Conservation (phyloP, 2,888 invertebrate species). For the Drosophila yooni region DNA sequence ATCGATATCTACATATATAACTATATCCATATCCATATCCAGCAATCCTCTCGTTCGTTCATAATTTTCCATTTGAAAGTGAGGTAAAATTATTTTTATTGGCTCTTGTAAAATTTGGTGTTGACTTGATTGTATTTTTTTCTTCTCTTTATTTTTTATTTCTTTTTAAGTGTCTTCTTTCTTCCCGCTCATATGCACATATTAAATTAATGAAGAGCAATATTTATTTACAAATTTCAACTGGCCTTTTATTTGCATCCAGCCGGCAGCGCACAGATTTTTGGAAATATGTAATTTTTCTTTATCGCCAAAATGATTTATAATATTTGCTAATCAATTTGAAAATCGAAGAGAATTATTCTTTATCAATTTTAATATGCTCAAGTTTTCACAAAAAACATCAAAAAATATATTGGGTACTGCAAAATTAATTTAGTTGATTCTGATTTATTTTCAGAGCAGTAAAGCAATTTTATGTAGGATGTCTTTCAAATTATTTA, state of each 20-base stretch:
- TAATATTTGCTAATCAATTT: conserved; percentile 46
- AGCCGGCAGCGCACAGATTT: conserved; percentile 6
- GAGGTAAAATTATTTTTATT: conserved; percentile 54
- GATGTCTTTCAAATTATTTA: no score
- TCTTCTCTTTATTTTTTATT: not conserved
- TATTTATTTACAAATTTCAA: conserved; percentile 69
- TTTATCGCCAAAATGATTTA: conserved; percentile 49
- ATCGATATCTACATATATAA: not conserved
- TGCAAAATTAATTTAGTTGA: not conserved
- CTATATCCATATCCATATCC: not conserved
- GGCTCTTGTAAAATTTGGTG: conserved; percentile 61
- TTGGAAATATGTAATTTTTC: conserved; percentile 44
- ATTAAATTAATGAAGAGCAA: conserved; percentile 68
- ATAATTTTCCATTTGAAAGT: conserved; percentile 25
- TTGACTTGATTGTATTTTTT: conserved; percentile 67
- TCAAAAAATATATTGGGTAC: not conserved
- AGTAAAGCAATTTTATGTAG: not conserved
- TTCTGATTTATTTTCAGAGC: not conserved
- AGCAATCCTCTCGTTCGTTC: not conserved
- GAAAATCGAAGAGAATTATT: conserved; percentile 42
- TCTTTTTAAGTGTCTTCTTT: not conserved
- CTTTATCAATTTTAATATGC: not conserved
- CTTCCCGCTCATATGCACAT: conserved; percentile 51
- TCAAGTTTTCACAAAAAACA: not conserved
- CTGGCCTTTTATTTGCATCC: conserved; percentile 60